Evolutionary conservation across 2,888 invertebrate genomes (phyloP).

Genomic region (Lasioglossum villosulum): DNA sequence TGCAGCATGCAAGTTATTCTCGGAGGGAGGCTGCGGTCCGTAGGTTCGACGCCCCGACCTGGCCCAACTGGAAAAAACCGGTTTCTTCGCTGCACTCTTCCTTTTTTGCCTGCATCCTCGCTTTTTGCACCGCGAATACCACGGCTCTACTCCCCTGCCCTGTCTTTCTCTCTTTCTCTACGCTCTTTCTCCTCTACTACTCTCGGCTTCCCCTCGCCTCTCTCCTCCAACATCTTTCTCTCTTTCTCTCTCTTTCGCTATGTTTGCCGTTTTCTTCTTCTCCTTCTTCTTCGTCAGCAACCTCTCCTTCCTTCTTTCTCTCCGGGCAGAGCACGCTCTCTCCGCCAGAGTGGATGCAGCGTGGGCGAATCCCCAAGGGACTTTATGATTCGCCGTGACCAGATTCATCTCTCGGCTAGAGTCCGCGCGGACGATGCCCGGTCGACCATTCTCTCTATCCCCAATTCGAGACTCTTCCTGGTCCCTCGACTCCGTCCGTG

Average conservation of each 20-base stretch:
- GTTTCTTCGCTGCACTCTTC: slow-evolving; percentile 82
- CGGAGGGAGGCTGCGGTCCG: slow-evolving; percentile 83
- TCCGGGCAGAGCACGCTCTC: slow-evolving; percentile 11
- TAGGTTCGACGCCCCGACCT: slow-evolving; percentile 85
- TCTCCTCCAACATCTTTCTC: slow-evolving; percentile 29
- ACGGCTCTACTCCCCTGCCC: slow-evolving; percentile 59
- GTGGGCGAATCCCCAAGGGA: slow-evolving; percentile 76
- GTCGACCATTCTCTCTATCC: slow-evolving; percentile 54
- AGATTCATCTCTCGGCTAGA: slow-evolving; percentile 77
- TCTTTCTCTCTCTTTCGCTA: slow-evolving; percentile 44
- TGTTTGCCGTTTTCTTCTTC: slow-evolving; percentile 37
- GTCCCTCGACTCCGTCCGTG: slow-evolving; percentile 17
- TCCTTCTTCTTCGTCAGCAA: slow-evolving; percentile 13
- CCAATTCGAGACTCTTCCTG: slow-evolving; percentile 68
- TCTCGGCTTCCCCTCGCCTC: slow-evolving; percentile 32
- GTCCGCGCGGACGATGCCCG: slow-evolving; percentile 38
- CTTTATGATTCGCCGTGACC: slow-evolving; percentile 82
- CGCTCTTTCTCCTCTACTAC: slow-evolving; percentile 32
- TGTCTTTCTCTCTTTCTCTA: slow-evolving; percentile 21
- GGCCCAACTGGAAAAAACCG: slow-evolving; percentile 85
- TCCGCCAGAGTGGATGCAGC: slow-evolving; percentile 63
- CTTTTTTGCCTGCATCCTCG: slow-evolving; percentile 82
- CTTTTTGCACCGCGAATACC: slow-evolving; percentile 80
- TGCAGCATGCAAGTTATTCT: slow-evolving; percentile 83
- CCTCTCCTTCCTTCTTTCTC: slow-evolving; percentile 31